These are phyloP conservation scores for Drosophila chauvacae DNA, from an alignment of 1,140 invertebrate species.

Conservation along the genomic window DNA sequence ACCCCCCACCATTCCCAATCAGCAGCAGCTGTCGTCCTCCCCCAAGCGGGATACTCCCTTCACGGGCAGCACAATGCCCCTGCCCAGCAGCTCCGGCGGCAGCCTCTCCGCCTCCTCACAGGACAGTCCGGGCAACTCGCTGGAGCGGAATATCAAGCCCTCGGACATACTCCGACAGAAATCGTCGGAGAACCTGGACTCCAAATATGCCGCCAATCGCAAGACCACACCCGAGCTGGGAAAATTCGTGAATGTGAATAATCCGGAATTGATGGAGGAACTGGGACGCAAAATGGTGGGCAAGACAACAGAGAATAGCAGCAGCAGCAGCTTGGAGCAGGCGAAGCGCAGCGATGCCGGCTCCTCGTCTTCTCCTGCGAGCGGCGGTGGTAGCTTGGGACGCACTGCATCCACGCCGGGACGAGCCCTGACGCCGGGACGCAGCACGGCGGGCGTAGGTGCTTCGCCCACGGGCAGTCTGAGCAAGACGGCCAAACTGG, in stretches of 20 bases:
- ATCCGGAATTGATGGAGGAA: slow-evolving; percentile 80
- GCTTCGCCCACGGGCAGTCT: slow-evolving; percentile 79
- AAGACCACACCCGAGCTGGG: slow-evolving; percentile 81
- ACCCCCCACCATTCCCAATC: slow-evolving; percentile 85
- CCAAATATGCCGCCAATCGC: slow-evolving; percentile 69
- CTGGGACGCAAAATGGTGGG: slow-evolving; percentile 79
- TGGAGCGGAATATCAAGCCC: slow-evolving; percentile 83
- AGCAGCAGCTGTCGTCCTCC: slow-evolving; percentile 71
- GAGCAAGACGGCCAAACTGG: slow-evolving; percentile 66
- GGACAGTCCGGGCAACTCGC: slow-evolving; percentile 77
- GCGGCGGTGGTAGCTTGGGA: slow-evolving; percentile 51
- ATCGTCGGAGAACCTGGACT: slow-evolving; percentile 79
- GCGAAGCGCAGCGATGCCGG: slow-evolving; percentile 62
- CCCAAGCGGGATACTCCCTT: slow-evolving; percentile 76
- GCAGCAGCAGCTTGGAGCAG: slow-evolving; percentile 74
- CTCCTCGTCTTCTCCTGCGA: slow-evolving; percentile 16
- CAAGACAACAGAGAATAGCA: slow-evolving; percentile 70
- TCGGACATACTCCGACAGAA: slow-evolving; percentile 83
- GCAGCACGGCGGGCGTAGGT: slow-evolving; percentile 44
- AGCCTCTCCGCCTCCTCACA: slow-evolving; percentile 44
- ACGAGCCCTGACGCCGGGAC: slow-evolving; percentile 50
- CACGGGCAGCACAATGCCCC: slow-evolving; percentile 70
- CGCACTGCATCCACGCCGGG: slow-evolving; percentile 68
- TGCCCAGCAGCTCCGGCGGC: slow-evolving; percentile 69
- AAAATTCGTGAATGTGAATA: slow-evolving; percentile 74